A percentile compares a stretch with the other conserved stretches of the same genome.
phyloP scores from a whole-genome alignment of 2,888 invertebrate species.

The Norana najaformis region DNA sequence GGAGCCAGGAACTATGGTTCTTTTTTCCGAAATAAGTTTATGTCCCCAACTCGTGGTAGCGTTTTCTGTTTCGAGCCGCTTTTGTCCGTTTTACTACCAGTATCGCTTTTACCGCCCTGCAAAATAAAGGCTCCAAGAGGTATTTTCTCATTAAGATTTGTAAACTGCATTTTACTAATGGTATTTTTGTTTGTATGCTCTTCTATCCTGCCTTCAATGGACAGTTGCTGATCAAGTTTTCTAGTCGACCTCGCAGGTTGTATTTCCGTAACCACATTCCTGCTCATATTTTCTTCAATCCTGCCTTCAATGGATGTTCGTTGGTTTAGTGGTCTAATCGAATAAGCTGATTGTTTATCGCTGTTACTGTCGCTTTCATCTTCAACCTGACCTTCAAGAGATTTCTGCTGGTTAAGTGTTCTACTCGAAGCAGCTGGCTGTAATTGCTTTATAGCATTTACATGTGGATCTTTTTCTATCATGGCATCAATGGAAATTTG shows the following conservation, averaged over 20 bases:
- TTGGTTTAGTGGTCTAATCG: neutral
- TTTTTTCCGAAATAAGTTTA: too few species aligned
- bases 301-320: neutral
- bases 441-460: too few species aligned
- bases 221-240: neutral
- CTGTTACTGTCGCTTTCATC: neutral
- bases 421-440: too few species aligned
- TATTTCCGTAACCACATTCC: too few species aligned
- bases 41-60: neutral
- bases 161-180: neutral
- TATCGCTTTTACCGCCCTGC: neutral
- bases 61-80: too few species aligned
- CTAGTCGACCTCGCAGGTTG: neutral
- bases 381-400: too few species aligned
- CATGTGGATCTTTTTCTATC: too few species aligned
- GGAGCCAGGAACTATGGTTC: neutral
- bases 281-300: neutral
- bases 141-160: neutral
- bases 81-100: neutral
- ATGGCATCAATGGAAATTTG: neutral
- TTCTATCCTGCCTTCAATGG: neutral
- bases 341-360: neutral
- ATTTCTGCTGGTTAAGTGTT: too few species aligned
- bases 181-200: neutral
- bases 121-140: neutral